A percentile compares a stretch with the other conserved stretches of the same genome.
These are phyloP conservation scores for Drosophila ogumai DNA, from an alignment of 1,140 invertebrate species.

Conservation along the genomic window DNA sequence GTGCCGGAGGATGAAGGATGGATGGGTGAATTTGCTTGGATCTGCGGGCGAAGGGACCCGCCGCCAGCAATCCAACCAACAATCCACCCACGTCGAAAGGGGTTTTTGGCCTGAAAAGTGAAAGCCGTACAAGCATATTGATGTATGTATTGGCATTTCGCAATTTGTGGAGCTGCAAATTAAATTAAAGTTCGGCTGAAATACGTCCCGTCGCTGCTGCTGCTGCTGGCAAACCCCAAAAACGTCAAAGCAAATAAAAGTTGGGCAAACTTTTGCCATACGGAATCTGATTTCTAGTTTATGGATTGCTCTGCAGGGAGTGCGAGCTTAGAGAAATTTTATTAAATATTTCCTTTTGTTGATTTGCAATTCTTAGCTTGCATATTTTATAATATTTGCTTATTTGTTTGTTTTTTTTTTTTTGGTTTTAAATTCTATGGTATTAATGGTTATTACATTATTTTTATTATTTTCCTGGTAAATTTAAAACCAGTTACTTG, in stretches of 20 bases:
- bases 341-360: neutral
- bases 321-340: neutral
- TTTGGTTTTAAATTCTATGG: neutral
- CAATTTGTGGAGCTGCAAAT: constrained; percentile 45
- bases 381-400: neutral
- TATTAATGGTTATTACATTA: neutral
- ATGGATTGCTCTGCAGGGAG: neutral
- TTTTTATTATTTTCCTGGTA: neutral
- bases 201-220: constrained; percentile 7
- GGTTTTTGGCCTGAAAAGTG: constrained; percentile 39
- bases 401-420: neutral
- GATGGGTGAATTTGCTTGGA: constrained; percentile 15
- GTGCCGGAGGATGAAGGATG: constrained; percentile 17
- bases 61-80: constrained; percentile 1
- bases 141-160: constrained; percentile 50
- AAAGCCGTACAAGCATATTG: constrained; percentile 24
- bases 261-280: constrained; percentile 11
- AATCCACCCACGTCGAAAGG: constrained; percentile 29
- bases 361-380: neutral
- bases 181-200: constrained; percentile 41
- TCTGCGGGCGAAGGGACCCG: constrained; percentile 27
- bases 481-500: neutral
- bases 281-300: constrained; percentile 26
- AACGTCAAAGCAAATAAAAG: constrained; percentile 43
- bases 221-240: constrained; percentile 11